These are phyloP conservation scores for Hermetia illucens DNA, from an alignment of 1,140 invertebrate genomes.

Conservation along the genomic window DNA sequence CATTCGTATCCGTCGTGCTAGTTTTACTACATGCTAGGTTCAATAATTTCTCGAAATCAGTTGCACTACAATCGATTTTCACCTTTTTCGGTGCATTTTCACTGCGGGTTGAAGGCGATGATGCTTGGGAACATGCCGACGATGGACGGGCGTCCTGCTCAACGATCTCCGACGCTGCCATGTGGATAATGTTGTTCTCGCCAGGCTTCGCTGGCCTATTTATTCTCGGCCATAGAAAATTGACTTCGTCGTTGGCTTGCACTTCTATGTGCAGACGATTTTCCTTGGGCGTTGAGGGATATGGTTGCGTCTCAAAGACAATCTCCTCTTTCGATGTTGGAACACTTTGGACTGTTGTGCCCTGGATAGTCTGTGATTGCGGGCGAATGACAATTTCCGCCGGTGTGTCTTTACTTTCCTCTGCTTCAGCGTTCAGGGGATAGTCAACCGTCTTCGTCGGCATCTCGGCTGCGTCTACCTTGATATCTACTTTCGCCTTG, in stretches of 20 bases:
- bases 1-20: constrained; percentile 10
- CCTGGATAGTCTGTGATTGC: no score
- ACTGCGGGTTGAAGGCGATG: not conserved
- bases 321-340: no score
- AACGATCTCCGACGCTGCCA: not conserved
- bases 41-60: constrained; percentile 21
- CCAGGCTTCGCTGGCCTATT: not conserved
- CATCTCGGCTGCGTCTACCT: no score
- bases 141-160: not conserved
- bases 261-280: not conserved
- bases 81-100: constrained; percentile 5
- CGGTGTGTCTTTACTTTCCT: no score
- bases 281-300: no score
- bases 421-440: no score
- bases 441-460: no score
- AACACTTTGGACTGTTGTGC: no score
- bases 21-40: constrained; percentile 20
- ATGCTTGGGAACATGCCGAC: not conserved
- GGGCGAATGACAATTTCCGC: no score
- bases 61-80: constrained; percentile 17
- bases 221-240: not conserved
- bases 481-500: constrained; percentile 13
- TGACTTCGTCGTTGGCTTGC: not conserved
- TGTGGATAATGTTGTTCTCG: not conserved
- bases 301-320: no score